phyloP scores from a whole-genome alignment of 2,888 invertebrate species.

The Acleris sparsana region DNA sequence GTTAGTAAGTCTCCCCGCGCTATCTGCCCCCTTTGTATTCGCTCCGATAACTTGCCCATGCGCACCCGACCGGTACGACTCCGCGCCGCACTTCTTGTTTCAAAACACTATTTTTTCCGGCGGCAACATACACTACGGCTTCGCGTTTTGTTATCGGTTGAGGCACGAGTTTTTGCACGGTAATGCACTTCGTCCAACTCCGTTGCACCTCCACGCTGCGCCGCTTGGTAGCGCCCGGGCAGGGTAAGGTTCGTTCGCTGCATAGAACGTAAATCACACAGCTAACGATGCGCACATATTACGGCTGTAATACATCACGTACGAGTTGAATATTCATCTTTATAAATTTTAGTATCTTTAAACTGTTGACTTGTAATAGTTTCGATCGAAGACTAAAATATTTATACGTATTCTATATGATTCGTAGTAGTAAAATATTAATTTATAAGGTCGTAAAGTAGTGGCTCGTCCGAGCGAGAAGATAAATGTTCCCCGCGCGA shows the following conservation, averaged over 20 bases:
- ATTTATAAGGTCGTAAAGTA: constrained; percentile 54
- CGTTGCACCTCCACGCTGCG: constrained; percentile 45
- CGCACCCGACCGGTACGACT: constrained; percentile 81
- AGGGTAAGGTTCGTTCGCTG: constrained; percentile 64
- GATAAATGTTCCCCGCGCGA: constrained; percentile 69
- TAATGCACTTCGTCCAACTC: constrained; percentile 56
- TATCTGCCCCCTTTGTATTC: constrained; percentile 83
- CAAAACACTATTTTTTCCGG: constrained; percentile 67
- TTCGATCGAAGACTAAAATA: constrained; percentile 46
- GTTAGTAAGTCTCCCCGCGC: constrained; percentile 78
- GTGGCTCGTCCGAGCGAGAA: constrained; percentile 51
- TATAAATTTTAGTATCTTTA: constrained; percentile 43
- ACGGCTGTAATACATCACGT: constrained; percentile 59
- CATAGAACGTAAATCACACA: constrained; percentile 67
- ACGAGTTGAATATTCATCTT: constrained; percentile 56
- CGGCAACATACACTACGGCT: constrained; percentile 69
- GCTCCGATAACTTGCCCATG: constrained; percentile 83
- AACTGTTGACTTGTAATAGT: constrained; percentile 37
- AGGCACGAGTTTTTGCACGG: constrained; percentile 52
- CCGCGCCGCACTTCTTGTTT: constrained; percentile 74
- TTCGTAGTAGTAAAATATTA: constrained; percentile 43
- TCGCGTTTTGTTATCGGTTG: constrained; percentile 50
- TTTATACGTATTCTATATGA: constrained; percentile 36
- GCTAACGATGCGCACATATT: constrained; percentile 74
- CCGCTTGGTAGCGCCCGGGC: constrained; percentile 51